Evolutionary conservation across 2,888 invertebrate genomes (phyloP).

Genomic region (Cyclophora punctaria): DNA sequence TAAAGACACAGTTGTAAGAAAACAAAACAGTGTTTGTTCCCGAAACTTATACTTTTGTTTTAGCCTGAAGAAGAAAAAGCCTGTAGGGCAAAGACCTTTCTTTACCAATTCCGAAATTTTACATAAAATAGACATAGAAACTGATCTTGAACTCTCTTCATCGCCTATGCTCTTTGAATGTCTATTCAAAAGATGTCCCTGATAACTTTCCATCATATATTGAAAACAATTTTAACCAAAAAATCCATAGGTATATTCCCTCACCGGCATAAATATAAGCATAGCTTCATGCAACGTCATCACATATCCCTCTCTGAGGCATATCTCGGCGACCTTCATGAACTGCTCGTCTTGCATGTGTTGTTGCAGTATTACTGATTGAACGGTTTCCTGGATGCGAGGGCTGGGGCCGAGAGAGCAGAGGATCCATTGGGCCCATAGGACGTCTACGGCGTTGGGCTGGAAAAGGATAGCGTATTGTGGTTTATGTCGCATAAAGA

Average conservation of each 20-base stretch:
- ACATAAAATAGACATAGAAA: too few relatives aligned
- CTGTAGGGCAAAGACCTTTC: too few relatives aligned
- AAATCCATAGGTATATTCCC: constrained; percentile 14
- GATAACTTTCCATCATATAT: too few relatives aligned
- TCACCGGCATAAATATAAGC: constrained; percentile 81
- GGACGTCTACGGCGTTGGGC: constrained; percentile 77
- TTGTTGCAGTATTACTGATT: constrained; percentile 40
- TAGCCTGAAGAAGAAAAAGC: too few relatives aligned
- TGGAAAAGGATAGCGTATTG: constrained; percentile 27
- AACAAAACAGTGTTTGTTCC: background rate
- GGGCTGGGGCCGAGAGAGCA: constrained; percentile 43
- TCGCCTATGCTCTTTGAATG: too few relatives aligned
- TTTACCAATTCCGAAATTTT: too few relatives aligned
- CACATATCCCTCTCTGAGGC: constrained; percentile 73
- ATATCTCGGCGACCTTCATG: constrained; percentile 64
- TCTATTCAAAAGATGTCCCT: too few relatives aligned
- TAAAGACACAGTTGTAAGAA: background rate
- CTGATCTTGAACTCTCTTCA: too few relatives aligned
- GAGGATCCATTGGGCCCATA: constrained; percentile 77
- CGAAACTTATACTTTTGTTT: too few relatives aligned
- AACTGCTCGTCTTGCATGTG: constrained; percentile 48
- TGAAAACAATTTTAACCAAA: too few relatives aligned
- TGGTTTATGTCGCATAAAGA: too few relatives aligned
- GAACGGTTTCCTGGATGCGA: constrained; percentile 32
- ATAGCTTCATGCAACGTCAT: constrained; percentile 79